Percentiles rank a stretch among this genome's conserved stretches.
These are phyloP conservation scores for Lithophane ornitopus DNA, from an alignment of 2,888 invertebrate genomes.

Conservation along the genomic window DNA sequence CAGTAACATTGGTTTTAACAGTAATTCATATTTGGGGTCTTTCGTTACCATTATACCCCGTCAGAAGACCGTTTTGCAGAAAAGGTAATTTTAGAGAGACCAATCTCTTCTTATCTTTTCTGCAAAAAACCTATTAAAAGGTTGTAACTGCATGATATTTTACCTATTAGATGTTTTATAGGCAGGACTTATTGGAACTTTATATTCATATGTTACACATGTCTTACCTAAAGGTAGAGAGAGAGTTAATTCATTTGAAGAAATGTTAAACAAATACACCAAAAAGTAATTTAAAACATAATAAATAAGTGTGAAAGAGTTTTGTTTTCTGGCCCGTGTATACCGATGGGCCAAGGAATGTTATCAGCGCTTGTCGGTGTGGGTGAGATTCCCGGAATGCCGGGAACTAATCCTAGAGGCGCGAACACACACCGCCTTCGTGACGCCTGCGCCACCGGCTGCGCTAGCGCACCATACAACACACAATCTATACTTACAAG, in stretches of 20 bases:
- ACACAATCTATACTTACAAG: constrained; percentile 11
- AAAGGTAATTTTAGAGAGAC: neutral
- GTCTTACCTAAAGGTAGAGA: neutral
- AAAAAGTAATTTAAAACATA: constrained; percentile 29
- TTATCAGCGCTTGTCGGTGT: constrained; percentile 64
- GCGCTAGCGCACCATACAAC: constrained; percentile 38
- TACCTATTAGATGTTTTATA: neutral
- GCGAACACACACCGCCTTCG: constrained; percentile 67
- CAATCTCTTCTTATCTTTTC: neutral
- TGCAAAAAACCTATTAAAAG: neutral
- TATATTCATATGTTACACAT: neutral
- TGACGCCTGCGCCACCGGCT: constrained; percentile 60
- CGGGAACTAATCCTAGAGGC: constrained; percentile 71
- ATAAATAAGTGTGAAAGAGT: constrained; percentile 39
- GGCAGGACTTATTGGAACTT: neutral
- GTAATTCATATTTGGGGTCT: neutral
- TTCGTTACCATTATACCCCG: neutral
- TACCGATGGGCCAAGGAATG: constrained; percentile 58
- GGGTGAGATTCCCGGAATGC: constrained; percentile 70
- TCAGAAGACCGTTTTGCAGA: neutral
- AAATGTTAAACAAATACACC: constrained; percentile 22
- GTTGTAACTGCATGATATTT: neutral
- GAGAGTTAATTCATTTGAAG: neutral
- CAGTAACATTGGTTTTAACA: neutral
- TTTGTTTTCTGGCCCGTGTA: constrained; percentile 47